Base-by-base conservation (phyloP, 2,113 vertebrate species). In the Hyla sarda region DNA sequence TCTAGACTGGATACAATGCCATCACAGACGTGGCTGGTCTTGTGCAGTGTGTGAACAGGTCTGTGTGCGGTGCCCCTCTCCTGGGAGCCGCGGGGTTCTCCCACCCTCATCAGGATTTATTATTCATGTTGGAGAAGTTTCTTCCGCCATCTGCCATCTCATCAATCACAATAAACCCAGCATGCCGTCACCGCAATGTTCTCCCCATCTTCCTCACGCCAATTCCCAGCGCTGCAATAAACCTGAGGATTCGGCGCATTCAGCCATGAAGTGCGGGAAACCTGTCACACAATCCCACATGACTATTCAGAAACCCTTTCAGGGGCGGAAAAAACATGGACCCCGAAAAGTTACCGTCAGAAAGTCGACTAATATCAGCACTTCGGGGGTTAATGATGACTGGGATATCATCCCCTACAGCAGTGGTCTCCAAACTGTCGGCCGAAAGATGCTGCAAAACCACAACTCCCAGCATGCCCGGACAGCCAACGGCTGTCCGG, bases 101-200 rank as follows among this genome's bases (percentile, higher is more conserved):
- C 50, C 48, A 13, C 30, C 71, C 48, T 56, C 30, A 21, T 25
- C 23, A 41, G 41, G 71, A 83, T 74, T 83, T 74, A 74, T 83
- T 74, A 58, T 56, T 83, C 48, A 54, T 83, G 52, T 73, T 82
- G 69, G 54, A 54, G 28, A 71, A 72, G 62, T 82, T n/a, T n/a
- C n/a, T n/a, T 32, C 19, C 16, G 37, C 82, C 82, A 73, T 83
- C 69, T 74, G 69, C 82, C 69, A 58, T 74, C 30, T 83, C 65
- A 83, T 74, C 82, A 74, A 83, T 83, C 82, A 83, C 34, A 56
- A 83, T 72, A 56, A 82, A 82, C 25, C 60, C 62, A 7, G 12
- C n/a, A 37, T n/a, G 28, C 80, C 80, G 2, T 69, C 80, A 48
- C 62, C 9, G 62, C 60, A 67, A 82, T 69, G 60, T 67, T 69